Percentiles rank a stretch among this genome's conserved stretches.
phyloP scores from a whole-genome alignment of 2,113 vertebrate genomes.

The Cardinalis cardinalis region DNA sequence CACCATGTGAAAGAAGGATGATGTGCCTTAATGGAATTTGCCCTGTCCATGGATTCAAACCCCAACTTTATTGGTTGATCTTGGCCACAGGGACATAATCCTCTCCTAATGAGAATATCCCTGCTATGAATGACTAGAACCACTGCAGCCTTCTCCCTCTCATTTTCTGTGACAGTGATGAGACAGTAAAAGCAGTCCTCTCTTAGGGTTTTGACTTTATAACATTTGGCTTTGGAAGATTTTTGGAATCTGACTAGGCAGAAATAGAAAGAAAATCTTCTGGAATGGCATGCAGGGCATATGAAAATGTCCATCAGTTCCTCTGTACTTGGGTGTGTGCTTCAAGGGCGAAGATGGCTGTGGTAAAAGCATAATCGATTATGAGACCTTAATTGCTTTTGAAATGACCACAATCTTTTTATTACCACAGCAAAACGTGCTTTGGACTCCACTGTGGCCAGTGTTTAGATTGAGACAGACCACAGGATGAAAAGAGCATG shows the following conservation, averaged over 20 bases:
- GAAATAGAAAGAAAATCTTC: conserved; percentile 23
- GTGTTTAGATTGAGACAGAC: conserved; percentile 49
- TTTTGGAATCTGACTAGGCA: not conserved
- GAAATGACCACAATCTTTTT: conserved; percentile 43
- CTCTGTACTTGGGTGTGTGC: conserved; percentile 12
- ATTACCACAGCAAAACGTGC: conserved; percentile 36
- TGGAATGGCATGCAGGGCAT: not conserved
- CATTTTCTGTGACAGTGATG: conserved; percentile 3
- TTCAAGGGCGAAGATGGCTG: conserved; percentile 14
- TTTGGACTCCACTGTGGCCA: conserved; percentile 28
- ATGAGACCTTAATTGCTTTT: conserved; percentile 25
- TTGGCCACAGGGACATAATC: not conserved
- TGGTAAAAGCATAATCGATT: conserved; percentile 26
- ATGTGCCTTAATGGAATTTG: not conserved
- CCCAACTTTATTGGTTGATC: not conserved
- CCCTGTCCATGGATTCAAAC: not conserved
- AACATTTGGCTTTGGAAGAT: not conserved
- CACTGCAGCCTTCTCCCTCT: not conserved
- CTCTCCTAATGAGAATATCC: not conserved
- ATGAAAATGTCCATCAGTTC: conserved; percentile 13
- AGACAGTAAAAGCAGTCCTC: not conserved
- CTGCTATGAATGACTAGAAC: not conserved
- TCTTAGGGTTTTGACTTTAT: conserved; percentile 1
- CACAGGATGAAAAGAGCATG: conserved; percentile 38
- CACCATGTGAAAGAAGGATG: not conserved